Evolutionary conservation across 2,113 vertebrate species (phyloP), one percentile per base, ranked within the genome.

Genomic region (Callopanchax toddi): DNA sequence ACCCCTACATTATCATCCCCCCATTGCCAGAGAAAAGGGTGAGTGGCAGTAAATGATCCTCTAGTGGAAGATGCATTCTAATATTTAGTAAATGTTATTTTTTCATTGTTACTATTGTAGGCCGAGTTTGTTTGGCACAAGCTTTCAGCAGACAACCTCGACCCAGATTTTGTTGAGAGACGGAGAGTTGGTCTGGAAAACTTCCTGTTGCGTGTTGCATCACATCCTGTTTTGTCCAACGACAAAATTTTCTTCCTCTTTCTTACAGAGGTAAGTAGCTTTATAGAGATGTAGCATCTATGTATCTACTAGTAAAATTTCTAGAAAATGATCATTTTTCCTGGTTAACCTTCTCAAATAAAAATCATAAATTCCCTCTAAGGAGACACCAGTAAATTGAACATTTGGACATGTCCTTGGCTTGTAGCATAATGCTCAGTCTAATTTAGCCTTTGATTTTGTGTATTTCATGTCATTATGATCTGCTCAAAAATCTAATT

Each of bases 71-170:
- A 29, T 45, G 17, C 36, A 23, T 13, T 32, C 32, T 40, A 48
- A 11, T 11, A 5, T 44, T 7, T 13, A 3, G 42, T 21, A 20
- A n/a, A 17, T 42, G 11, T 17, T 50, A 18, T 17, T 11, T 37
- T 17, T 2, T 12, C 13, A 10, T 51, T 12, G 2, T 40, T 66
- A 2, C 34, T 89, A 62, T 71, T 79, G 62, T 34, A 98, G 96
- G 96, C 96, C 59, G 96, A 98, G 90, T 97, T 98, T 76, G 94
- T 96, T 79, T 98, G 96, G 96, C 96, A 98, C 87, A 98, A 97
- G 75, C 87, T 98, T 16, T 94, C 96, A 12, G 95, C 96, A 23
- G 96, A 98, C 88, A 98, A 98, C 71, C 95, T 98, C 81, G 96
- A 98, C 86, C 96, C 96, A 3, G 96, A 98, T 82, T 97, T 98